A percentile compares a stretch with the other conserved stretches of the same genome.
These are phyloP conservation scores for Cataglyphis cursor DNA, from an alignment of 2,888 invertebrate genomes.

Conservation along the genomic window DNA sequence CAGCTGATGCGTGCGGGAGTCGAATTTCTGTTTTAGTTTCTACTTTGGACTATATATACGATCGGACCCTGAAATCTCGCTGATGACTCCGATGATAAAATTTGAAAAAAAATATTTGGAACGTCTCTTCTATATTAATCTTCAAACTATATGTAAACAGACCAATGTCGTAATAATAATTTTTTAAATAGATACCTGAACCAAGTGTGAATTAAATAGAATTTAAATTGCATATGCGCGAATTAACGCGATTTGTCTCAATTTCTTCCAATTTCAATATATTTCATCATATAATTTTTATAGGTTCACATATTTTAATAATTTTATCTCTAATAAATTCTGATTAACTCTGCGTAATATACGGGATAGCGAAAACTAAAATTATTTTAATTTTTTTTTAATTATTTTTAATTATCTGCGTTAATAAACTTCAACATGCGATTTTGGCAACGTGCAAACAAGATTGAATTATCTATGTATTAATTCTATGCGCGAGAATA, in stretches of 20 bases:
- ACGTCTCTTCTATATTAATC: background rate
- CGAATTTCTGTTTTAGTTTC: slow-evolving; percentile 41
- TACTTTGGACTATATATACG: slow-evolving; percentile 10
- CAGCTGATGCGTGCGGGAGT: slow-evolving; percentile 20
- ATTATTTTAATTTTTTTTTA: slow-evolving; percentile 6
- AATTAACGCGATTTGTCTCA: background rate
- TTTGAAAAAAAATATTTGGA: background rate
- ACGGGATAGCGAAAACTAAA: background rate
- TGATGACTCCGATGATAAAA: slow-evolving; percentile 10
- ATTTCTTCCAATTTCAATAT: background rate
- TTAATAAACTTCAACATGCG: background rate
- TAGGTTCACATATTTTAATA: background rate
- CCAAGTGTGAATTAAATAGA: slow-evolving; percentile 3
- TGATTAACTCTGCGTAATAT: background rate
- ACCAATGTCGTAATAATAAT: slow-evolving; percentile 17
- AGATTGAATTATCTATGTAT: background rate
- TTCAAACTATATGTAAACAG: slow-evolving; percentile 22
- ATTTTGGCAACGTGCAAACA: slow-evolving; percentile 3
- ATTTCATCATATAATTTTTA: background rate
- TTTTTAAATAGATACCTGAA: background rate
- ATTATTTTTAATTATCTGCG: background rate
- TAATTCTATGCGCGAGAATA: background rate
- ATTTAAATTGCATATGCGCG: background rate
- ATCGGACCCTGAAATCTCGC: background rate
- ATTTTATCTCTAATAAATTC: background rate